Conservation (phyloP, 2,888 invertebrate genomes). For the Sarcophaga rosellei region DNA sequence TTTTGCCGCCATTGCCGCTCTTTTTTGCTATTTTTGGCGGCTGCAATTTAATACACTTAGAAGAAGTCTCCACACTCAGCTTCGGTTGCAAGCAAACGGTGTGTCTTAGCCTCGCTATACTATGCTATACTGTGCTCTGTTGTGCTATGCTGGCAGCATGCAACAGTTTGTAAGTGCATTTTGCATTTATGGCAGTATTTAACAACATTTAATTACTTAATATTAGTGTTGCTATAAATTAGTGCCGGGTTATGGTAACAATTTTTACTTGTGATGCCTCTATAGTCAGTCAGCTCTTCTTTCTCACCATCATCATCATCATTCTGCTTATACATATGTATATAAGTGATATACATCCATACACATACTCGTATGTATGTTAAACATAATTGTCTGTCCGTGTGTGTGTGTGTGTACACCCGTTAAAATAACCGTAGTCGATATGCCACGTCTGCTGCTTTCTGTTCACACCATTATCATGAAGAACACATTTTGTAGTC, state of each 20-base stretch:
- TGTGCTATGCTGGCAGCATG: conserved; percentile 6
- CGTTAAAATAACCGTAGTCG: background rate
- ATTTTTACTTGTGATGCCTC: conserved; percentile 9
- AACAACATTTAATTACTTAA: conserved; percentile 69
- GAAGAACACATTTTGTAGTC: conserved; percentile 6
- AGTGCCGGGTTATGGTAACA: conserved; percentile 63
- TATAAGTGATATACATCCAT: too few relatives aligned
- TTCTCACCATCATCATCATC: background rate
- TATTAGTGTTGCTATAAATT: conserved; percentile 62
- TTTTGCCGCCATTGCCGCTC: conserved; percentile 10
- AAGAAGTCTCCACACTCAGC: conserved; percentile 29
- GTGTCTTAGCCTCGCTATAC: background rate
- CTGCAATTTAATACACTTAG: conserved; percentile 59
- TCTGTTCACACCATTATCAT: conserved; percentile 46
- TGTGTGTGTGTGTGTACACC: background rate
- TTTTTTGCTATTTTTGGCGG: conserved; percentile 38
- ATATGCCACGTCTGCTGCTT: conserved; percentile 4
- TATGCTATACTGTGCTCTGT: too few relatives aligned
- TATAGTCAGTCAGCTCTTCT: background rate
- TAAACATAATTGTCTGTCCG: too few relatives aligned
- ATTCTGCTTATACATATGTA: too few relatives aligned
- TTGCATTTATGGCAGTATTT: conserved; percentile 68
- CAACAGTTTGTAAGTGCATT: conserved; percentile 38
- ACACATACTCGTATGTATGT: too few relatives aligned
- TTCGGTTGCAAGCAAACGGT: background rate